Evolutionary conservation across 92 coral and sea anemone species (phyloP).

Genomic region (Meandrina meandrites): DNA sequence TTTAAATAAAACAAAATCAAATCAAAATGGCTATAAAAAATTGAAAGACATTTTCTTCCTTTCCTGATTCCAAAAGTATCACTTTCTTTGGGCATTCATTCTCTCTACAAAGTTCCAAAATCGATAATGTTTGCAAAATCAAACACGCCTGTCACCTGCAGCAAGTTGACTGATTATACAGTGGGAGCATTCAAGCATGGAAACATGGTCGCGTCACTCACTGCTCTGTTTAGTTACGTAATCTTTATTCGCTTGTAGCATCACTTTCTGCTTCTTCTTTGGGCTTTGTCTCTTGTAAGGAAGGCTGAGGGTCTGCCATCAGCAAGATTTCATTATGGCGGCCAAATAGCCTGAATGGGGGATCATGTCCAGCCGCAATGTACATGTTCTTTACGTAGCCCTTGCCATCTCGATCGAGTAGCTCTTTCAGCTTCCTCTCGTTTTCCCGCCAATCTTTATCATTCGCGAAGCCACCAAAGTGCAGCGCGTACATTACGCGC

Average conservation of each 20-base stretch:
- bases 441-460: conserved; percentile 54
- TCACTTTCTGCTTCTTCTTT: not conserved
- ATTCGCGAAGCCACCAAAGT: conserved; percentile 64
- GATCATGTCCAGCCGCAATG: conserved; percentile 65
- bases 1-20: not conserved
- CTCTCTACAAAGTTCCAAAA: not conserved
- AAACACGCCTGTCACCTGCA: not conserved
- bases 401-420: conserved; percentile 61
- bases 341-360: conserved; percentile 68
- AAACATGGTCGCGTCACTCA: not conserved
- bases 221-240: not conserved
- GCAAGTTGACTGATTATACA: not conserved
- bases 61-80: not conserved
- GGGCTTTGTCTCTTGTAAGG: conserved; percentile 4
- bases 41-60: not conserved
- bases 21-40: not conserved
- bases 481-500: conserved; percentile 46
- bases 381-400: conserved; percentile 53
- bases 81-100: not conserved
- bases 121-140: not conserved
- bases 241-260: conserved; percentile 3
- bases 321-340: conserved; percentile 63
- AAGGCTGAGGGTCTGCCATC: conserved; percentile 46
- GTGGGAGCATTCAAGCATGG: not conserved
- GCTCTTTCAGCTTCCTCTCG: conserved; percentile 39